Conservation (phyloP, 2,888 invertebrate genomes). For the Cyaniris semiargus region DNA sequence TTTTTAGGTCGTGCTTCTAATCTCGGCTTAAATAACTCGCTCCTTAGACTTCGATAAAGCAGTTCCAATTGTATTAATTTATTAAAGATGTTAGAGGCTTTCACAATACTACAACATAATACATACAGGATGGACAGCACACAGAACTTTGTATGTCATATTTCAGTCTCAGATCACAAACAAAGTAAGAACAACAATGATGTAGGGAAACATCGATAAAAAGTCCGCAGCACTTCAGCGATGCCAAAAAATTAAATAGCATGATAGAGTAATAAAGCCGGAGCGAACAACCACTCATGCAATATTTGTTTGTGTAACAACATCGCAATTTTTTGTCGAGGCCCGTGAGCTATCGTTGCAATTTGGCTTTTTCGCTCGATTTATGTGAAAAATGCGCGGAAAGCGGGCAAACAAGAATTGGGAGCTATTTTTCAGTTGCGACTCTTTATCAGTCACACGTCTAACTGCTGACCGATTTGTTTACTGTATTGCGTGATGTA, state of each 20-base stretch:
- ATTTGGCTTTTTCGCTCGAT: constrained; percentile 75
- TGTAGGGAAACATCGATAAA: constrained; percentile 23
- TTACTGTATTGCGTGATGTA: constrained; percentile 44
- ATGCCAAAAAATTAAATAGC: constrained; percentile 49
- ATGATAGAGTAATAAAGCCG: constrained; percentile 58
- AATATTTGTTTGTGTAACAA: constrained; percentile 70
- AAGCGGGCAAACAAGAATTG: constrained; percentile 74
- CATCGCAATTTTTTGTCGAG: constrained; percentile 73
- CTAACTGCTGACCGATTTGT: constrained; percentile 57
- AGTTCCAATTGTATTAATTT: not conserved
- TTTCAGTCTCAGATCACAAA: constrained; percentile 2
- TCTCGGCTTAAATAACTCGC: not conserved
- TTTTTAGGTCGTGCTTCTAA: not conserved
- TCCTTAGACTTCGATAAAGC: not conserved
- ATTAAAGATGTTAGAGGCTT: not conserved
- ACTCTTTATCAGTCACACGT: constrained; percentile 69
- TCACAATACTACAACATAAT: not conserved
- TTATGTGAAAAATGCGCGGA: constrained; percentile 75
- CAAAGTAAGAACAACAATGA: constrained; percentile 21
- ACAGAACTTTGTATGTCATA: not conserved
- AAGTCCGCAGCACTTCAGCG: constrained; percentile 41
- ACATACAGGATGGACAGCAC: not conserved
- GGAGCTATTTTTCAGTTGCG: constrained; percentile 65
- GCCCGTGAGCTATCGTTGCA: constrained; percentile 69
- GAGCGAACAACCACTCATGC: constrained; percentile 55